Evolutionary conservation across 2,797 vertebrate species (phyloP).

Genomic region (Naso thynnoides): DNA sequence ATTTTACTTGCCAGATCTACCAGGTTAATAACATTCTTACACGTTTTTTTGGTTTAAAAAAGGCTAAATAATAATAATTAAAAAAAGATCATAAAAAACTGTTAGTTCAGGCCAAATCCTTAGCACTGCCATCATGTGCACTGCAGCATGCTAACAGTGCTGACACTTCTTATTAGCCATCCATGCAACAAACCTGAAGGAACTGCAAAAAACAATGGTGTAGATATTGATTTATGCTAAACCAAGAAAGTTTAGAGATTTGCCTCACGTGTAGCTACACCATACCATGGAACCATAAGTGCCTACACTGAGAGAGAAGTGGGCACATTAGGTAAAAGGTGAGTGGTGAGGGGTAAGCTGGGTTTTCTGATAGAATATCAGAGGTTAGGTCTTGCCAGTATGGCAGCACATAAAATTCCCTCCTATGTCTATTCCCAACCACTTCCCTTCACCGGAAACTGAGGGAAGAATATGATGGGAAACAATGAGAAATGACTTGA

Average conservation of each 20-base stretch:
- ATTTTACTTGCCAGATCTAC: no score
- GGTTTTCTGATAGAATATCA: neutral
- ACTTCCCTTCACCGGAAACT: no score
- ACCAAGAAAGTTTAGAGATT: no score
- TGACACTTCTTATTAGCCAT: neutral
- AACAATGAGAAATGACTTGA: no score
- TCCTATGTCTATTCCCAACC: no score
- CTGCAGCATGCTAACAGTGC: neutral
- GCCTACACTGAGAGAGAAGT: neutral
- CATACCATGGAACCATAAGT: neutral
- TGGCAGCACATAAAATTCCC: no score
- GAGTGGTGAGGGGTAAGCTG: neutral
- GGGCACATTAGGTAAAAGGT: neutral
- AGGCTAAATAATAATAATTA: no score
- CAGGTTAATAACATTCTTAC: no score
- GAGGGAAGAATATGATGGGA: no score
- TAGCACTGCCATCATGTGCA: neutral
- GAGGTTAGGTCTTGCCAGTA: no score
- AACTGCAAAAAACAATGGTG: neutral
- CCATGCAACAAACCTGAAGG: constrained; percentile 7
- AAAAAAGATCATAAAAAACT: no score
- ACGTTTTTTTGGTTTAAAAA: no score
- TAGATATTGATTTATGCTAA: neutral
- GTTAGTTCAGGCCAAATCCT: neutral
- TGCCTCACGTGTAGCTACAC: neutral